Base-by-base conservation (phyloP, 2,797 vertebrate genomes). In the Tapirus indicus region DNA sequence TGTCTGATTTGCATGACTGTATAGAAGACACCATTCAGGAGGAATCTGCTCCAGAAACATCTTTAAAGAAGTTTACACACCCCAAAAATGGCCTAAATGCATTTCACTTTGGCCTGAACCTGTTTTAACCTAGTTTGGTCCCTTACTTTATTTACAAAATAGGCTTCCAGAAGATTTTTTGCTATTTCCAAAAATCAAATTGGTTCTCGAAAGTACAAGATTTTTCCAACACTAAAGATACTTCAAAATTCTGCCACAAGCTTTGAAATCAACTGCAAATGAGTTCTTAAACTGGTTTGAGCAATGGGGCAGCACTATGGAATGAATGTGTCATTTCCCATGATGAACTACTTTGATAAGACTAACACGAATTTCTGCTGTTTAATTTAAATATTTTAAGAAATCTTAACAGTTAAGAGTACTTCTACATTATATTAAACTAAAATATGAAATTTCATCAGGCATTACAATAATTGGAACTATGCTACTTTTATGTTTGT, bases 121-220 rank as follows among this genome's bases (percentile, higher is more conserved):
- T 89, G 35, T 85, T 75, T 83, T 92, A 91, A 89, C 32, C 29
- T 12, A 68, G 29, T 38, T 23, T 71, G 74, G 92, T 88, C 11
- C 0, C 54, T 58, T 91, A 47, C 54, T 66, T 95, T 86, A 49
- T 32, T 92, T 93, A 86, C 60, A 52, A 89, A 80, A 96, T 20
- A 60, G 18, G 52, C 23, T 71, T 92, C 79, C 80, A 78, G 91
- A 69, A 77, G 17, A 14, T 3, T 62, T 83, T 84, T 80, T 86
- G 38, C 47, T 87, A 84, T 72, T 96, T 96, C 32, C 23, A 68
- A 68, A 96, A 58, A 71, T 93, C 80, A 77, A 82, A 92, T 16
- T 66, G 93, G 90, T 69, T 78, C 38, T 93, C n/a, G 35, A 88
- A 91, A 75, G 23, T 49, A 83, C 32, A 94, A 95, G 64, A 71